Conservation (phyloP, 2,113 vertebrate species). For the Arizona elegans region DNA sequence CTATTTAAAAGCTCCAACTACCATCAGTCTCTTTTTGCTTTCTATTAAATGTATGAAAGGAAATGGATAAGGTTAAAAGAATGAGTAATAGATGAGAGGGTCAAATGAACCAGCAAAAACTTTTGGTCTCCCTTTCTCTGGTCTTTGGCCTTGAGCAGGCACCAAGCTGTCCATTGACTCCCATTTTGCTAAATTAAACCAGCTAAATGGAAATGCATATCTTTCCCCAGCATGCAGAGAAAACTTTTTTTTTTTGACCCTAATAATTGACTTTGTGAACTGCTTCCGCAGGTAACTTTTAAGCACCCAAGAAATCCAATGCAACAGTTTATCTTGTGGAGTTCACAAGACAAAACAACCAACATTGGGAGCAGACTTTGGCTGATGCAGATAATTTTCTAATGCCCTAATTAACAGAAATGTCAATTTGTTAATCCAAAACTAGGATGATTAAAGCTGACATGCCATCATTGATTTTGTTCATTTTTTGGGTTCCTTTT, state of each 20-base stretch:
- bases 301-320: background rate
- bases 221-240: background rate
- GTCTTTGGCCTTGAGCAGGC: background rate
- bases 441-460: slow-evolving; percentile 22
- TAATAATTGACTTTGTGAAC: background rate
- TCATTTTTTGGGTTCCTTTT: slow-evolving; percentile 4
- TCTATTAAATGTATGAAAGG: background rate
- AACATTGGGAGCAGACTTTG: background rate
- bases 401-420: slow-evolving; percentile 10
- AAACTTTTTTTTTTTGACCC: background rate
- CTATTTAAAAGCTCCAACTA: slow-evolving; percentile 9
- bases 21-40: background rate
- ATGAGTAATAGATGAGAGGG: background rate
- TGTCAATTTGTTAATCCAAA: slow-evolving; percentile 9
- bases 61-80: slow-evolving; percentile 8
- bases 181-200: background rate
- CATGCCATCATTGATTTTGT: slow-evolving; percentile 10
- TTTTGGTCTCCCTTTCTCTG: background rate
- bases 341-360: background rate
- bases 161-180: background rate
- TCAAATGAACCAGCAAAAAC: background rate
- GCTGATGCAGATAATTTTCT: background rate
- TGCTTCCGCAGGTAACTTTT: background rate
- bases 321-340: background rate
- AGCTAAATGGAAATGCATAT: background rate